phyloP scores from a whole-genome alignment of 1,140 invertebrate species.

The Caerostris extrusa region DNA sequence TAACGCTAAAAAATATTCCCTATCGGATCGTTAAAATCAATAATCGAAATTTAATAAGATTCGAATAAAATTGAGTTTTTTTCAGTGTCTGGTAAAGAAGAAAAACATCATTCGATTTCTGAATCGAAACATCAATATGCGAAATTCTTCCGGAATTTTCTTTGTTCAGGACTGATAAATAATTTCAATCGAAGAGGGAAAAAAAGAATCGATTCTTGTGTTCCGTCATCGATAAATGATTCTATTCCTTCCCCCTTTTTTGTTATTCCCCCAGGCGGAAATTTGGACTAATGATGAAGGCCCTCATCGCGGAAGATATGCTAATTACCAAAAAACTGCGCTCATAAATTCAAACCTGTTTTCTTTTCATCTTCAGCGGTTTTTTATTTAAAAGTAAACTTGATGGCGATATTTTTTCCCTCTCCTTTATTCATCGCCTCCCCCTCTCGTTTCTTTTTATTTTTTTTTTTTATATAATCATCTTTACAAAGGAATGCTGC shows the following conservation, averaged over 20 bases:
- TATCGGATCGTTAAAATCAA: not conserved
- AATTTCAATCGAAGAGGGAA: constrained; percentile 52
- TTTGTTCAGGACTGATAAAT: constrained; percentile 51
- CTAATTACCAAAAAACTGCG: constrained; percentile 52
- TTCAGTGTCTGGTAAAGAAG: not conserved
- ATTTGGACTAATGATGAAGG: constrained; percentile 53
- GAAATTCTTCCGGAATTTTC: constrained; percentile 47
- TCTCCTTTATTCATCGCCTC: not conserved
- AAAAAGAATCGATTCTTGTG: constrained; percentile 40
- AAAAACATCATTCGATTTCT: too few species aligned
- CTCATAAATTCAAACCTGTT: constrained; percentile 53
- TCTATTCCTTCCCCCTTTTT: not conserved
- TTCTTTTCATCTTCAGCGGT: constrained; percentile 1
- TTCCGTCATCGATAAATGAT: constrained; percentile 41
- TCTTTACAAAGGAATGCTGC: constrained; percentile 28
- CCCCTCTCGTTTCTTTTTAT: not conserved
- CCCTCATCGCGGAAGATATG: constrained; percentile 44
- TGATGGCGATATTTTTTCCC: not conserved
- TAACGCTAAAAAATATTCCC: constrained; percentile 7
- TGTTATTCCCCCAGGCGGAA: not conserved
- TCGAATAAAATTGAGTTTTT: constrained; percentile 42
- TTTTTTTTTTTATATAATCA: not conserved
- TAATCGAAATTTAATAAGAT: constrained; percentile 59
- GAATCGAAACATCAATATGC: constrained; percentile 30
- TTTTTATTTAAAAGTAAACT: not conserved